Conservation (phyloP, 1,140 invertebrate species). For the Agraylea sexmaculata region DNA sequence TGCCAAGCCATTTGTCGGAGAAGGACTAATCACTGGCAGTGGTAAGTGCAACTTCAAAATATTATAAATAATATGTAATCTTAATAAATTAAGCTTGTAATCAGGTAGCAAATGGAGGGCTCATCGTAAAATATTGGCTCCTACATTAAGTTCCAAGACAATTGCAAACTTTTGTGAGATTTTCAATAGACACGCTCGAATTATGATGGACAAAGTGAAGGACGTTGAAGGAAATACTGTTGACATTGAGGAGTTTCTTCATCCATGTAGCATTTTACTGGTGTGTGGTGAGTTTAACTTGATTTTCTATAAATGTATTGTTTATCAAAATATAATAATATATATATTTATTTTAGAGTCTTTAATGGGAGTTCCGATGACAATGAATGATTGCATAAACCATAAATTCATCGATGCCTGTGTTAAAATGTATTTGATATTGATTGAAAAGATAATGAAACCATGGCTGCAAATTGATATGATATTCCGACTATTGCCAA, state of each 20-base stretch:
- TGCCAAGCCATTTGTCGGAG: conserved; percentile 9
- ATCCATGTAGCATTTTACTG: too few species aligned
- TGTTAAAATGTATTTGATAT: neutral
- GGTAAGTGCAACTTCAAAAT: too few species aligned
- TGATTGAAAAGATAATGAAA: neutral
- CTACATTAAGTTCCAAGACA: neutral
- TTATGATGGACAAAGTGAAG: neutral
- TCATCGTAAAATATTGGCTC: neutral
- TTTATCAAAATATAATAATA: too few species aligned
- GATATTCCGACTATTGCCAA: neutral
- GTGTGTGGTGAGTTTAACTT: too few species aligned
- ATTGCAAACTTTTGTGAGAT: neutral
- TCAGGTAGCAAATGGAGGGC: conserved; percentile 1
- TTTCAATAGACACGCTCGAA: neutral
- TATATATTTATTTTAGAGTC: too few species aligned
- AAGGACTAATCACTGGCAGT: conserved; percentile 11
- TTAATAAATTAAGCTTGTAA: neutral
- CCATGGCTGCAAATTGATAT: conserved; percentile 1
- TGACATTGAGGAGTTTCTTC: too few species aligned
- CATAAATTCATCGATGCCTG: neutral
- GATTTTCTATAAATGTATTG: too few species aligned
- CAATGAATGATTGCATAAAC: neutral
- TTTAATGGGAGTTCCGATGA: neutral
- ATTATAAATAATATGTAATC: neutral
- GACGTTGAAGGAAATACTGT: too few species aligned